Base-by-base conservation (phyloP, 2,113 vertebrate species). In the Sceloporus tristichus region DNA sequence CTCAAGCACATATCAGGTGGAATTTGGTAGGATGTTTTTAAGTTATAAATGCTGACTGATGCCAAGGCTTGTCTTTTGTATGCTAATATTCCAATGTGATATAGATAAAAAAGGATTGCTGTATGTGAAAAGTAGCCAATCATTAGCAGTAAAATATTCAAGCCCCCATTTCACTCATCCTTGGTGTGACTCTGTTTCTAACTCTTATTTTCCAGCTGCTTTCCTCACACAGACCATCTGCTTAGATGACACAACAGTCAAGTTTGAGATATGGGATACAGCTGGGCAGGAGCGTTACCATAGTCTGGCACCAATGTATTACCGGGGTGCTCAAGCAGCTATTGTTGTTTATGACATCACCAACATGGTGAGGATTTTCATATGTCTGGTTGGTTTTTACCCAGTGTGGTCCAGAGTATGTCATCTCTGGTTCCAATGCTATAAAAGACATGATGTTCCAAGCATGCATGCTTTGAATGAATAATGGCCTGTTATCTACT, bases 261-360 rank as follows among this genome's bases (percentile, higher is more conserved):
- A 99, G 97, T 99, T 99, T 96, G 99, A 99, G 94, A 99, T 99
- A 93, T 99, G 99, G 99, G 99, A 99, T 95, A 99, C 99, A 1
- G 99, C 99, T 1, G 99, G 99, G 53, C 99, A 99, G 92, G 99
- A 99, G 91, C 97, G 99, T 59, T 99, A 99, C 95, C 99, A 99
- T 97, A 99, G 99, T 95, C 96, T 99, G 97, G 99, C 99, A 0
- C 99, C 99, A 0, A 99, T 99, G 99, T 99, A 99, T 94, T 99
- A 99, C 94, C 97, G 98, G 85, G 98, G 98, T 1, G 98, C 99
- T 0, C 99, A 99, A 95, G 99, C 99, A 0, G 99, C 99, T 96
- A 99, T 99, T 19, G 98, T 99, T 82, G 99, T 99, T 95, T 99
- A 99, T 53, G 99, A 99, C 95, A 99, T 99, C 97, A 99, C 99